Evolutionary conservation across 2,797 vertebrate species (phyloP).

Genomic region (Bryconaethiops microstoma): DNA sequence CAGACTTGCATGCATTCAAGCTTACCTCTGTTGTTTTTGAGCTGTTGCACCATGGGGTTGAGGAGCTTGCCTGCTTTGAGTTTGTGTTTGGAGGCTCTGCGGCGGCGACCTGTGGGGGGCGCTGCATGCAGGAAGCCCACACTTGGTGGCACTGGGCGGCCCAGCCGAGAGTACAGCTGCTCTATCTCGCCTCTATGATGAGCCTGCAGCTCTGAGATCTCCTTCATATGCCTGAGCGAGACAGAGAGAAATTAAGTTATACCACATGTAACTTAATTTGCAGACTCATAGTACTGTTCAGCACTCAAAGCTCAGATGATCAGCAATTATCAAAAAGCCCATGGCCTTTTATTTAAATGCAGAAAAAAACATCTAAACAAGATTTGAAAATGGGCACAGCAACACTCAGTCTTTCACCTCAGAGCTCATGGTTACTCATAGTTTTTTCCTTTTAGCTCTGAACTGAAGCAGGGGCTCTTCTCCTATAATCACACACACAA

Average conservation of each 20-base stretch:
- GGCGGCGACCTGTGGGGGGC: conserved; percentile 85
- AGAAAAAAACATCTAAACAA: too few relatives aligned
- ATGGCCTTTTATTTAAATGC: too few relatives aligned
- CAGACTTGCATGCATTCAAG: conserved; percentile 59
- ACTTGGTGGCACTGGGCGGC: conserved; percentile 88
- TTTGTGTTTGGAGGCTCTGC: conserved; percentile 90
- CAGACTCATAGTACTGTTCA: too few relatives aligned
- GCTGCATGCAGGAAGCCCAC: conserved; percentile 87
- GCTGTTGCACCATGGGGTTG: conserved; percentile 93
- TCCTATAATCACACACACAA: too few relatives aligned
- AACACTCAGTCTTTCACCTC: too few relatives aligned
- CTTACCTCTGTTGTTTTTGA: conserved; percentile 80
- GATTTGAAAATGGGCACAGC: too few relatives aligned
- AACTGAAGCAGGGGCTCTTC: too few relatives aligned
- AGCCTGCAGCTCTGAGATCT: conserved; percentile 95
- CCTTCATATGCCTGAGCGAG: conserved; percentile 87
- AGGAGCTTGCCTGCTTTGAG: conserved; percentile 91
- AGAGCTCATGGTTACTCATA: too few relatives aligned
- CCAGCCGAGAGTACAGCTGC: conserved; percentile 86
- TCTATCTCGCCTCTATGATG: conserved; percentile 94
- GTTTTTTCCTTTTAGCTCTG: too few relatives aligned
- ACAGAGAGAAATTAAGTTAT: neutral
- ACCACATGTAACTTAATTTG: too few relatives aligned
- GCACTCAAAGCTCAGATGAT: too few relatives aligned
- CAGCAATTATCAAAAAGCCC: too few relatives aligned